Percentiles rank a stretch among this genome's conserved stretches.
phyloP scores from a whole-genome alignment of 2,888 invertebrate genomes.

The Hymenopus coronatus region DNA sequence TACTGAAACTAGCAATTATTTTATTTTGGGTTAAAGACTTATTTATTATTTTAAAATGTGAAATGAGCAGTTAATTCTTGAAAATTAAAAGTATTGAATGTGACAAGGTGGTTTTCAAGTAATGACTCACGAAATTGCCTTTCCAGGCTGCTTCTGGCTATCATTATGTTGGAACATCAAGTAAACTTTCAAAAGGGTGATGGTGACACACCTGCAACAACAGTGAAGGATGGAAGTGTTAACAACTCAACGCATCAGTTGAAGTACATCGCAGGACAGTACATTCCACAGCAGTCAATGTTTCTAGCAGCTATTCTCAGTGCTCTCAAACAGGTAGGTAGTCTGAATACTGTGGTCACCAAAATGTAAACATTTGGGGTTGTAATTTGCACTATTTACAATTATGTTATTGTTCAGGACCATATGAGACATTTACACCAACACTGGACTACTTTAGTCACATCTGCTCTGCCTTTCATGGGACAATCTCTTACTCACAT shows the following conservation, averaged over 20 bases:
- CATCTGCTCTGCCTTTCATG: slow-evolving; percentile 76
- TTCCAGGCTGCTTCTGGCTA: slow-evolving; percentile 60
- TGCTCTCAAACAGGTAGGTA: slow-evolving; percentile 60
- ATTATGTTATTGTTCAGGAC: slow-evolving; percentile 3
- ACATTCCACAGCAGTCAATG: slow-evolving; percentile 77
- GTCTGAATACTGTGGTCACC: not conserved
- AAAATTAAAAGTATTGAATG: too few relatives aligned
- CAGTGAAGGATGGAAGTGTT: slow-evolving; percentile 7
- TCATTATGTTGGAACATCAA: slow-evolving; percentile 73
- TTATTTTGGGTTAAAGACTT: too few relatives aligned
- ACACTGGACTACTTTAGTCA: slow-evolving; percentile 79
- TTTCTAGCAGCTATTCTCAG: slow-evolving; percentile 75
- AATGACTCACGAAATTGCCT: too few relatives aligned
- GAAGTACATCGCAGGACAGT: slow-evolving; percentile 61
- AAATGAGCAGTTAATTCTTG: too few relatives aligned
- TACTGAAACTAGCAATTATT: too few relatives aligned
- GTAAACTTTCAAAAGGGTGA: slow-evolving; percentile 57
- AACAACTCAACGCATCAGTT: slow-evolving; percentile 44
- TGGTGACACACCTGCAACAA: slow-evolving; percentile 30
- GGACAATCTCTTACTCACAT: slow-evolving; percentile 73
- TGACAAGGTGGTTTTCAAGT: too few relatives aligned
- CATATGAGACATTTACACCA: slow-evolving; percentile 63
- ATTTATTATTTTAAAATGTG: too few relatives aligned
- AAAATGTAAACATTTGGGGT: not conserved
- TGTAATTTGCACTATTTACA: not conserved